A percentile compares a stretch with the other conserved stretches of the same genome.
Evolutionary conservation across 1,140 invertebrate genomes (phyloP).

Genomic region (Drosophila navojoa): DNA sequence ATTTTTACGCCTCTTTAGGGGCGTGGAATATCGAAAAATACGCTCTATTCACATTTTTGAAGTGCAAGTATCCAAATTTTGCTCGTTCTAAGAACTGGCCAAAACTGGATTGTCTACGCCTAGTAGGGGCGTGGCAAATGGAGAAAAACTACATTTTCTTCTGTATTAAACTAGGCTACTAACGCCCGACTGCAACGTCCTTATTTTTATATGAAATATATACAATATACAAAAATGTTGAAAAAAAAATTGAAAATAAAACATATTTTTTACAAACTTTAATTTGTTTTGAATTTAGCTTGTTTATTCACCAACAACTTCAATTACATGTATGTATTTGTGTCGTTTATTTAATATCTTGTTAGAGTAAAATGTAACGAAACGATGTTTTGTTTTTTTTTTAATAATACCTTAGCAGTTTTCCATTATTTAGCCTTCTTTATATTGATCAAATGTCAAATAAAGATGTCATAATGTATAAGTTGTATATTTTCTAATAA

Average conservation of each 20-base stretch:
- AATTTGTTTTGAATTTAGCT: conserved; percentile 70
- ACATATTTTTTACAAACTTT: neutral
- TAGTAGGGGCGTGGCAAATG: too few relatives aligned
- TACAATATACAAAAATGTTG: too few relatives aligned
- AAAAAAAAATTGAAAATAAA: neutral
- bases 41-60: too few relatives aligned
- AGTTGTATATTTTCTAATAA: neutral
- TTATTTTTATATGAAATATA: too few relatives aligned
- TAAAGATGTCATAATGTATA: neutral
- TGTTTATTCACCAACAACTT: conserved; percentile 84
- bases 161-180: too few relatives aligned
- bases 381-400: conserved; percentile 59
- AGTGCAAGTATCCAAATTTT: too few relatives aligned
- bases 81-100: too few relatives aligned
- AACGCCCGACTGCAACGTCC: too few relatives aligned
- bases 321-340: conserved; percentile 77
- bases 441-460: conserved; percentile 35
- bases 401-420: conserved; percentile 51
- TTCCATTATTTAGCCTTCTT: conserved; percentile 40
- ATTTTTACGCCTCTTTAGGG: too few relatives aligned
- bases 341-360: conserved; percentile 59
- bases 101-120: too few relatives aligned
- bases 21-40: too few relatives aligned
- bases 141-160: too few relatives aligned
- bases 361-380: conserved; percentile 43